Percentiles rank a stretch among this genome's conserved stretches.
Conservation (phyloP, 2,113 vertebrate genomes). For the Spilogale gracilis region DNA sequence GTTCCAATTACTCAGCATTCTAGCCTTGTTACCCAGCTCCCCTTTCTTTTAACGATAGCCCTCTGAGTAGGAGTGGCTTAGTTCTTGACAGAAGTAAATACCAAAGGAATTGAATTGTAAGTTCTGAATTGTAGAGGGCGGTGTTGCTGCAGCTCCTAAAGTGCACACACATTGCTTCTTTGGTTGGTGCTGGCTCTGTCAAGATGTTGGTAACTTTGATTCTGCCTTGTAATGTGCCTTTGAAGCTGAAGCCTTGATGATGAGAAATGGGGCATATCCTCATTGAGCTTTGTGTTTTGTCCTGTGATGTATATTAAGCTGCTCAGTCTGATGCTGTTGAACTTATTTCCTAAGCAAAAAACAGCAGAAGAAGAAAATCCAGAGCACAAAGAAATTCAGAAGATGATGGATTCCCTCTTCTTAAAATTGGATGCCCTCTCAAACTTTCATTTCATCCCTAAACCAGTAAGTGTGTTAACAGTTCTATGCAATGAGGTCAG, state of each 20-base stretch:
- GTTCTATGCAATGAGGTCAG: rapidly evolving
- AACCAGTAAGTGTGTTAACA: constrained; percentile 90
- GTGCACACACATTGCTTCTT: too few relatives aligned
- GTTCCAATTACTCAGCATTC: neutral
- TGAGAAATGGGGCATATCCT: neutral
- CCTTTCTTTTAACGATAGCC: neutral
- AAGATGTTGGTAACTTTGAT: neutral
- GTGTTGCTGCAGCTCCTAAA: neutral
- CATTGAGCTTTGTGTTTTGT: neutral
- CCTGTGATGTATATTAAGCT: neutral
- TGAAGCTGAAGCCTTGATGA: neutral
- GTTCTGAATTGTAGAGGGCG: neutral
- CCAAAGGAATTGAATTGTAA: neutral
- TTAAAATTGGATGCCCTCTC: constrained; percentile 96
- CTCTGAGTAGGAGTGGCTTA: neutral
- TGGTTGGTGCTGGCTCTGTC: neutral
- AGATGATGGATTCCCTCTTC: constrained; percentile 96
- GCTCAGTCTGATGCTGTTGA: constrained; percentile 52
- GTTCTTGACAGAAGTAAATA: neutral
- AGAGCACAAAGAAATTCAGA: constrained; percentile 95
- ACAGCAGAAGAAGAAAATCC: constrained; percentile 94
- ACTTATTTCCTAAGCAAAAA: constrained; percentile 89
- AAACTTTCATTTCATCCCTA: constrained; percentile 98
- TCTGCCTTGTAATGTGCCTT: neutral
- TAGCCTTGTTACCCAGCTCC: neutral